Conservation (phyloP, 2,113 vertebrate species). For the Rattus norvegicus region DNA sequence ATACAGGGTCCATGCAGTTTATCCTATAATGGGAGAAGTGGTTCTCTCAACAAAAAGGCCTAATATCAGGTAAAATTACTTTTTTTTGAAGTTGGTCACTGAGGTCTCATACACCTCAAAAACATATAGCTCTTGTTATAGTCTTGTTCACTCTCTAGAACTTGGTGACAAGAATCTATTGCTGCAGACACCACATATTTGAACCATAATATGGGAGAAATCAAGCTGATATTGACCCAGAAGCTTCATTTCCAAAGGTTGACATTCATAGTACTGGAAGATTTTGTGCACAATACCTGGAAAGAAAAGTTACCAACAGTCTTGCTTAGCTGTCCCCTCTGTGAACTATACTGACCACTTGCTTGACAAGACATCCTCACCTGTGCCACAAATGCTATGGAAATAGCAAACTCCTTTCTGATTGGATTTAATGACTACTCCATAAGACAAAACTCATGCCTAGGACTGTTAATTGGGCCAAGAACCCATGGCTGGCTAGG, state of each 20-base stretch:
- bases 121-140: background rate
- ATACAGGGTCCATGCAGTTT: background rate
- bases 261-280: background rate
- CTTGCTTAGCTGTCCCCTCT: background rate
- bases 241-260: background rate
- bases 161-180: background rate
- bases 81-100: background rate
- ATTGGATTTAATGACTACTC: background rate
- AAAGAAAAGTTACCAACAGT: no score
- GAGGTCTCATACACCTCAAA: background rate
- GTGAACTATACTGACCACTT: background rate
- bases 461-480: background rate
- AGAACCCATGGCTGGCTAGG: background rate
- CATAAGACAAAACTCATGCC: background rate
- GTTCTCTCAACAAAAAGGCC: background rate
- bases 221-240: background rate
- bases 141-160: background rate
- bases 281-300: background rate
- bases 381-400: background rate
- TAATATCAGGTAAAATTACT: background rate
- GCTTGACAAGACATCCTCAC: background rate
- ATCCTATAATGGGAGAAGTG: background rate
- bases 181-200: background rate
- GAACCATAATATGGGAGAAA: background rate
- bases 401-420: background rate